Evolutionary conservation across 2,888 invertebrate species (phyloP), one percentile per base, ranked within the genome.

Genomic region (Elmis aenea): DNA sequence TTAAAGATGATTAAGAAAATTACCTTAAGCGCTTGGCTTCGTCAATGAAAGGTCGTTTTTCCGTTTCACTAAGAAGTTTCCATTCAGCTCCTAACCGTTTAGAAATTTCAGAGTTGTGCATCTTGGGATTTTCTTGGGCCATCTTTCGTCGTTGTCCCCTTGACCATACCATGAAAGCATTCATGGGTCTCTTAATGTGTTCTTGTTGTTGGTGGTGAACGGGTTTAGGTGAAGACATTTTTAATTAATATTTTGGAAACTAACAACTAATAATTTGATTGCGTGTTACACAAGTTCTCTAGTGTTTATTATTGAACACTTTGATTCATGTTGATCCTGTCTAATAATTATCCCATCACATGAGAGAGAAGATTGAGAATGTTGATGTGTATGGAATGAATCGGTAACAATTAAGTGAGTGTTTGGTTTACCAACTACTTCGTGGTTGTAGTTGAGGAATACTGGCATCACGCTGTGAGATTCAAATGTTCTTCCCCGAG

Each of bases 71-170:
- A 36, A 91, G 74, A 53, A 88, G 71, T 63, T 91, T 91, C 91
- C 91, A 91, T 65, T 91, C 90, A 0, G 87, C 87, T 0, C 85
- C 85, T 18, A 92, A 74, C 46, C 90, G 69, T 65, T 91, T 91
- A 36, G 85, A 86, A 51, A 91, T 91, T 68, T 91, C 91, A 0
- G 88, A 89, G 63, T 91, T 91, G 71, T 91, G 91, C 90, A 91
- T 91, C 68, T 91, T 91, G 1, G 91, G 91, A 64, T 91, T 90
- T 56, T 92, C 91, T 62, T 90, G 90, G 1, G 91, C 91, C 85
- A 92, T 92, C 70, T 91, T 91, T 50, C 90, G 71, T 39, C 91
- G 67, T 65, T 91, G 90, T 3, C 88, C 89, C 16, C 91, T 70
- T 1, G 89, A 89, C 91, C 91, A 92, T 47, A 92, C 91, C 85